Base-by-base conservation (phyloP, 1,140 invertebrate genomes). In the Lamellibrachia luymesi region DNA sequence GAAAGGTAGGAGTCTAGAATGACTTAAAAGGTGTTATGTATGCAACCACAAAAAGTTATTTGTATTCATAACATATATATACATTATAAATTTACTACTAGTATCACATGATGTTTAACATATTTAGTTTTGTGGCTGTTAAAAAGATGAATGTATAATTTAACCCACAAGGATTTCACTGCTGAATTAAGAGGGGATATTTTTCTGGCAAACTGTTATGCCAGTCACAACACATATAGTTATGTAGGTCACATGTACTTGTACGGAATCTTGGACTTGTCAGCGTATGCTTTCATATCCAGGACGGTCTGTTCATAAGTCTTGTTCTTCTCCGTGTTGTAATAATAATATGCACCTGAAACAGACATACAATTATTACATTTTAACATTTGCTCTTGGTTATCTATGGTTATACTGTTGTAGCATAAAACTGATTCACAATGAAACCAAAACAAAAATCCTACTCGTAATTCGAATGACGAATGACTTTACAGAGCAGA, bases 301-400 rank as follows among this genome's bases (percentile, higher is more conserved):
- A 94, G 22, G 17, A 95, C 92, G 0, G 95, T 95, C 51, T 94
- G 93, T 90, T 95, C 94, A 64, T 95, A 95, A 25, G 92, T 95
- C 91, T 94, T 95, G 64, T 93, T 92, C 7, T 91, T 38, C 90
- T 95, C 95, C 22, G 94, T 95, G 22, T 94, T 92, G 91, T 95
- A 95, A 93, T 95, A 95, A 52, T 95, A 95, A 90, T 94, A 95
- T 25, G 94, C 95, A 0, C 95, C 95, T 95, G 92, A 2, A 22
- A 80, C 64, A 80, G 13, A 80, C 52, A 38, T 38, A 56, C 64
- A 80, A 80, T 22, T 22, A 80, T 80, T 22, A 80, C 64, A 80
- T 80, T 22, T 80, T 80, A 80, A 22, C 25, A 8, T 17, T 80
- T 80, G 7, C 13, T 17, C 25, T 17, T 80, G 38, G 38, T 38